These are phyloP conservation scores for Desmophyllum pertusum DNA, from an alignment of 92 coral and sea anemone genomes.

Conservation along the genomic window DNA sequence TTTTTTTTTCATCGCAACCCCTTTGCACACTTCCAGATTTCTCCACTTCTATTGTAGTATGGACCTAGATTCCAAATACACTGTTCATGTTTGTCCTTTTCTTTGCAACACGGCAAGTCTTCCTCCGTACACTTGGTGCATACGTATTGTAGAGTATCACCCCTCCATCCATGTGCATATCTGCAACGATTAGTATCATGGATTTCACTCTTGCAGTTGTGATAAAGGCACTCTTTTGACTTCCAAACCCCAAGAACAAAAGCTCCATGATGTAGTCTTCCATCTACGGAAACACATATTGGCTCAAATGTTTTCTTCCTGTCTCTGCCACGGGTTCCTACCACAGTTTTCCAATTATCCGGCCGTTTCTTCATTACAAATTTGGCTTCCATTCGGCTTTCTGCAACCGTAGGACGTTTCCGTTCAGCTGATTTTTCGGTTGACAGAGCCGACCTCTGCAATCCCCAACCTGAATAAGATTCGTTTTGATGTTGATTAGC, in stretches of 20 bases:
- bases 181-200: background rate
- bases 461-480: background rate
- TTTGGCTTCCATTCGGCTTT: background rate
- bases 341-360: background rate
- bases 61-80: slow-evolving; percentile 42
- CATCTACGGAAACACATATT: slow-evolving; percentile 1
- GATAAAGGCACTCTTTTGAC: slow-evolving; percentile 37
- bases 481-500: background rate
- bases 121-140: slow-evolving; percentile 40
- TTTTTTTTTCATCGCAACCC: too few species aligned
- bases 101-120: background rate
- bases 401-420: background rate
- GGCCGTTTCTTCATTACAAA: background rate
- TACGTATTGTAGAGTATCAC: slow-evolving; percentile 44
- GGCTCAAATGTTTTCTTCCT: slow-evolving; percentile 2
- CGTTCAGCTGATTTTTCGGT: background rate
- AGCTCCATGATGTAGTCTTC: slow-evolving; percentile 55
- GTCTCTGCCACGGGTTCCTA: slow-evolving; percentile 1
- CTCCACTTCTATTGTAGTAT: slow-evolving; percentile 25
- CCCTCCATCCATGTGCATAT: slow-evolving; percentile 53
- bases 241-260: slow-evolving; percentile 27
- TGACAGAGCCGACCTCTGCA: background rate
- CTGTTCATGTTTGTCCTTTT: slow-evolving; percentile 24
- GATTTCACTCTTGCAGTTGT: background rate
- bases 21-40: slow-evolving; percentile 19